phyloP scores from a whole-genome alignment of 2,797 vertebrate genomes.

The Cuniculus paca region DNA sequence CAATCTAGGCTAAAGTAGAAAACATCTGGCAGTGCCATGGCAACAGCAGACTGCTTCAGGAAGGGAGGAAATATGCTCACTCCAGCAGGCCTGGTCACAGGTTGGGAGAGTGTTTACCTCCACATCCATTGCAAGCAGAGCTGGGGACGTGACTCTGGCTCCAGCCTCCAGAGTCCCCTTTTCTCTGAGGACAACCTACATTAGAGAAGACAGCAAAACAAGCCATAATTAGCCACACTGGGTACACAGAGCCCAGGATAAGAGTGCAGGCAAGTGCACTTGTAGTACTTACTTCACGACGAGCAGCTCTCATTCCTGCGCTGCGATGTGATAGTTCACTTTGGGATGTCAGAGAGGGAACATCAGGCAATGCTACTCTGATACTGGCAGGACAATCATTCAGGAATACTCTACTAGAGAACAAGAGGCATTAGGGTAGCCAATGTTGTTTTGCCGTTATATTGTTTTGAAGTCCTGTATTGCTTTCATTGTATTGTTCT shows the following conservation, averaged over 20 bases:
- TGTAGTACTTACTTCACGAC: background rate
- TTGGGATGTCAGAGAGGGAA: background rate
- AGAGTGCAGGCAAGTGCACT: background rate
- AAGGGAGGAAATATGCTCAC: background rate
- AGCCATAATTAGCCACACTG: background rate
- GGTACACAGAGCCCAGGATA: background rate
- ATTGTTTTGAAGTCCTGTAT: too few species aligned
- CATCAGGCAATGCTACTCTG: background rate
- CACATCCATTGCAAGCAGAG: background rate
- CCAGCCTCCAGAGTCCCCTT: background rate
- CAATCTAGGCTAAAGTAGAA: constrained; percentile 1
- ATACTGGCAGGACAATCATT: background rate
- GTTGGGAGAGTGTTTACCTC: background rate
- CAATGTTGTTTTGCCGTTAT: too few species aligned
- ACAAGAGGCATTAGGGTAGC: too few species aligned
- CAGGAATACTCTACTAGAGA: background rate
- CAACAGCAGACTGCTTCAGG: constrained; percentile 10
- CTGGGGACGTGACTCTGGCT: background rate
- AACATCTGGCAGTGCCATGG: constrained; percentile 35
- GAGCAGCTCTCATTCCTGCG: background rate
- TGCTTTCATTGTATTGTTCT: too few species aligned
- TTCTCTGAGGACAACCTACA: background rate
- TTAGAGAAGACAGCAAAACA: background rate
- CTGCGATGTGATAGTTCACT: background rate
- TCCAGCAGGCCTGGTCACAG: background rate